These are phyloP conservation scores for Andrena haemorrhoa DNA, from an alignment of 2,888 invertebrate genomes.

Conservation along the genomic window DNA sequence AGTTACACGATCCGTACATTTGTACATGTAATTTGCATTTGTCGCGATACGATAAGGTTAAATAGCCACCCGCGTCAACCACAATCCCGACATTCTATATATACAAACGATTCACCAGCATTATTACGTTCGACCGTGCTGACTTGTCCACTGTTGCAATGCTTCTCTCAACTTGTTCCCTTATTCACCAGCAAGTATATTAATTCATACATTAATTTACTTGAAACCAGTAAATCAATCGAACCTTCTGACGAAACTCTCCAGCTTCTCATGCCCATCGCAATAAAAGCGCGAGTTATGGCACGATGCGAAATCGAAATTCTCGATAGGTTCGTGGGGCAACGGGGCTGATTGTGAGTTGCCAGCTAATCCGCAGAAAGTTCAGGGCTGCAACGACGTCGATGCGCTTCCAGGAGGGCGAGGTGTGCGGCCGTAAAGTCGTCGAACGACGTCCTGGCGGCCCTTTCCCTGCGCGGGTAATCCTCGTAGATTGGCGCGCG, in stretches of 20 bases:
- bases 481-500: constrained; percentile 70
- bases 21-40: constrained; percentile 57
- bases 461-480: constrained; percentile 65
- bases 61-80: constrained; percentile 58
- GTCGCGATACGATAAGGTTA: constrained; percentile 63
- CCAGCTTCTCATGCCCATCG: not conserved
- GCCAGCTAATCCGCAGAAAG: constrained; percentile 57
- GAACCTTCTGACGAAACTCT: too few species aligned
- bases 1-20: constrained; percentile 29
- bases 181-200: not conserved
- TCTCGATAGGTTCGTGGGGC: constrained; percentile 31
- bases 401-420: constrained; percentile 53
- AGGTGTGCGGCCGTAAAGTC: constrained; percentile 64
- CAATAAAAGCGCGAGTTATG: constrained; percentile 35
- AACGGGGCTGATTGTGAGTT: constrained; percentile 39
- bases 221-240: too few species aligned
- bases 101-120: constrained; percentile 28
- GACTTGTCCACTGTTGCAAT: not conserved
- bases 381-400: constrained; percentile 47
- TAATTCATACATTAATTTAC: too few species aligned
- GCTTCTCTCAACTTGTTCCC: not conserved
- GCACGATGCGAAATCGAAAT: constrained; percentile 45
- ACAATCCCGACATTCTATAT: constrained; percentile 49
- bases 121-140: constrained; percentile 28
- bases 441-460: constrained; percentile 64